Percentiles rank a stretch among this genome's conserved stretches.
These are phyloP conservation scores for Oegoconia quadripuncta DNA, from an alignment of 2,888 invertebrate species.

Conservation along the genomic window DNA sequence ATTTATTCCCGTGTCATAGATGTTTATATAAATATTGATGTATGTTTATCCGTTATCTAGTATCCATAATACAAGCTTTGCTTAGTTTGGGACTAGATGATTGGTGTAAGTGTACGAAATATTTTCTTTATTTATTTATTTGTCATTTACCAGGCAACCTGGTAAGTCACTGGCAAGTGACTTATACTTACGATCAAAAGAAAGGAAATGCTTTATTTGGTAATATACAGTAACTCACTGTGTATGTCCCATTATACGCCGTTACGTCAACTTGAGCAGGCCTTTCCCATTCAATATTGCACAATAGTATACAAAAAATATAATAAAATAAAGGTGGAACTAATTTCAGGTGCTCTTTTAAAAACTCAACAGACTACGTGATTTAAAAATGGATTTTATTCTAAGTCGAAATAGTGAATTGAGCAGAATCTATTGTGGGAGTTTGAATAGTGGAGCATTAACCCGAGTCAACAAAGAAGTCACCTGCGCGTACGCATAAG, in stretches of 20 bases:
- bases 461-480: slow-evolving; percentile 32
- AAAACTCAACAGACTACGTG: slow-evolving; percentile 31
- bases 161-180: too few relatives aligned
- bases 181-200: too few relatives aligned
- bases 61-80: too few relatives aligned
- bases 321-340: slow-evolving; percentile 15
- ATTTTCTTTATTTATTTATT: too few relatives aligned
- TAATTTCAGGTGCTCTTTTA: slow-evolving; percentile 16
- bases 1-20: too few relatives aligned
- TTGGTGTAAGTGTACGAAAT: too few relatives aligned
- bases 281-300: neutral
- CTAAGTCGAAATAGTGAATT: slow-evolving; percentile 24
- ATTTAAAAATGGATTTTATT: slow-evolving; percentile 28
- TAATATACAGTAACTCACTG: too few relatives aligned
- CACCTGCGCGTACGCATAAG: slow-evolving; percentile 37
- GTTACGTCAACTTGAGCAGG: neutral
- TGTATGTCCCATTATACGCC: neutral
- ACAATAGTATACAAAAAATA: neutral
- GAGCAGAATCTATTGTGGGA: slow-evolving; percentile 28
- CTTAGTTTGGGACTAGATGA: too few relatives aligned
- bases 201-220: too few relatives aligned
- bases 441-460: slow-evolving; percentile 33
- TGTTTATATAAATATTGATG: too few relatives aligned
- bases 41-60: too few relatives aligned
- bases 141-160: too few relatives aligned